These are phyloP conservation scores for Enteromius radiatus DNA, from an alignment of 2,797 vertebrate species.

Conservation along the genomic window DNA sequence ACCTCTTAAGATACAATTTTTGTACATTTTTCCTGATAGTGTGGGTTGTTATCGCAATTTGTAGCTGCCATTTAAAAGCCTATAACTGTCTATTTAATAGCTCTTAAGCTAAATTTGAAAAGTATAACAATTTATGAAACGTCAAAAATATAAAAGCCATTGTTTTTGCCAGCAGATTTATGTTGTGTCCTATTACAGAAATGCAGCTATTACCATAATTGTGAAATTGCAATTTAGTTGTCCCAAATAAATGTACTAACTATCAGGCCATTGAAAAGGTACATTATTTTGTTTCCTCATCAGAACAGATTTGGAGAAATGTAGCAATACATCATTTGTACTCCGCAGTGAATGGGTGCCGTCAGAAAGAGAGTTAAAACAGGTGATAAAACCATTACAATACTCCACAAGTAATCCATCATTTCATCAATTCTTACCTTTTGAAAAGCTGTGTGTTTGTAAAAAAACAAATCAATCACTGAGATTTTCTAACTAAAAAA, in stretches of 20 bases:
- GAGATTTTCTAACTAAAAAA: neutral
- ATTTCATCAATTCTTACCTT: neutral
- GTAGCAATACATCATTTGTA: neutral
- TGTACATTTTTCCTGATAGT: neutral
- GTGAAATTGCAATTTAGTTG: neutral
- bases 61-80: neutral
- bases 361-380: neutral
- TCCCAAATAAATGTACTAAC: neutral
- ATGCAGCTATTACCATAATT: neutral
- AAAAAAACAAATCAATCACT: neutral
- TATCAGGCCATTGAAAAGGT: neutral
- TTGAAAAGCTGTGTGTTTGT: neutral
- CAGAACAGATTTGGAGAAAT: neutral
- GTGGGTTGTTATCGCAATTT: neutral
- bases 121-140: neutral
- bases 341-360: neutral
- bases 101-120: neutral
- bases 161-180: neutral
- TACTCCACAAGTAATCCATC: neutral
- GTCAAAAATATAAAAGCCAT: neutral
- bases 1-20: neutral
- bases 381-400: neutral
- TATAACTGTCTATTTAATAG: slow-evolving; percentile 4
- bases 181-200: neutral
- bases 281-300: neutral